A percentile compares a stretch with the other conserved stretches of the same genome.
phyloP scores from a whole-genome alignment of 2,888 invertebrate species.

The Eupithecia tripunctaria region DNA sequence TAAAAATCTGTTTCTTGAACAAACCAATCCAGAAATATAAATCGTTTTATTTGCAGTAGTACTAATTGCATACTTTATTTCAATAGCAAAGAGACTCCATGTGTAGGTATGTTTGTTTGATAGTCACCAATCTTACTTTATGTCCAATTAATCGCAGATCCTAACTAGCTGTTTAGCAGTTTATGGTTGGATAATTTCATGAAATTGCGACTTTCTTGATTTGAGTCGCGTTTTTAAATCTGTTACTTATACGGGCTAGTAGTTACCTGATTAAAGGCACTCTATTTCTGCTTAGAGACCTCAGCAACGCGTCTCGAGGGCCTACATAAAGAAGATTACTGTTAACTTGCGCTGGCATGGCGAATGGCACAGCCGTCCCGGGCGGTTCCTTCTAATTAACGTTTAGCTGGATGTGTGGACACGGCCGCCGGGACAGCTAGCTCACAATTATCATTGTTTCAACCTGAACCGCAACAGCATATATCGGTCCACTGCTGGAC shows the following conservation, averaged over 20 bases:
- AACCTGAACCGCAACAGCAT: too few species aligned
- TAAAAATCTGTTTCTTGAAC: too few species aligned
- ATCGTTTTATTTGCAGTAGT: too few species aligned
- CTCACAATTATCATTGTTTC: neutral
- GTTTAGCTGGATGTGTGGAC: conserved; percentile 31
- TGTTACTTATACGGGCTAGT: neutral
- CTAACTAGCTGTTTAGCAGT: neutral
- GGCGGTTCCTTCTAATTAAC: conserved; percentile 35
- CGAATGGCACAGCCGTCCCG: conserved; percentile 25
- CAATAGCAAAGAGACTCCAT: too few species aligned
- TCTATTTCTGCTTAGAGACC: neutral
- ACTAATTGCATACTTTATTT: too few species aligned
- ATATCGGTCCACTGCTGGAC: too few species aligned
- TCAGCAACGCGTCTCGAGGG: conserved; percentile 5
- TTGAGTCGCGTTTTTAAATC: neutral
- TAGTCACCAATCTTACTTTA: too few species aligned
- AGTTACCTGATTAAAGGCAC: neutral
- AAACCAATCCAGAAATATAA: too few species aligned
- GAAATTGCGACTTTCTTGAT: neutral
- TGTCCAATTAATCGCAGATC: too few species aligned
- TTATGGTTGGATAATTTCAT: neutral
- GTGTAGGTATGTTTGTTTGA: too few species aligned
- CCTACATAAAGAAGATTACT: conserved; percentile 27
- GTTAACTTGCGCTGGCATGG: conserved; percentile 15
- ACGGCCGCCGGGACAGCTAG: neutral